Percentiles rank a stretch among this genome's conserved stretches.
These are phyloP conservation scores for Odobenus rosmarus DNA, from an alignment of 2,113 vertebrate genomes.

Conservation along the genomic window DNA sequence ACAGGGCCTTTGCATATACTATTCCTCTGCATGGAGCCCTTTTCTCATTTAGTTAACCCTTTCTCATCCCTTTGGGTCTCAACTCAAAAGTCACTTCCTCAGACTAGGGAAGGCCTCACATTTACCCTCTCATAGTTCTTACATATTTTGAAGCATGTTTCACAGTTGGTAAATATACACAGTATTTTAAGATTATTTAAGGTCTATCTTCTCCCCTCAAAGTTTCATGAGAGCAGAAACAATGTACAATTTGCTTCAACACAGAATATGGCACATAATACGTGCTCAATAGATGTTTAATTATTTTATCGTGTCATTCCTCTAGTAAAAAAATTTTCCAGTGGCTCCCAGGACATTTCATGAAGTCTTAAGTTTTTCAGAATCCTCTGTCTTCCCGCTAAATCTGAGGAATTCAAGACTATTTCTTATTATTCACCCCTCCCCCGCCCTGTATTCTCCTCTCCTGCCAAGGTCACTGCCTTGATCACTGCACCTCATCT, in stretches of 20 bases:
- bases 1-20: not conserved
- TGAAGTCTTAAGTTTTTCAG: not conserved
- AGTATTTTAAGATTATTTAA: not conserved
- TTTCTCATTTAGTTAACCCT: not conserved
- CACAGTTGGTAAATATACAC: not conserved
- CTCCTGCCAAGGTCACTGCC: not conserved
- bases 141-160: not conserved
- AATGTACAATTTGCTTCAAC: not conserved
- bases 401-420: not conserved
- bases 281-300: not conserved
- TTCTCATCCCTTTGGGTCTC: not conserved
- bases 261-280: not conserved
- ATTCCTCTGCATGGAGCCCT: not conserved
- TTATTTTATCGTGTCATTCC: not conserved
- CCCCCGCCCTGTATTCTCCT: not conserved
- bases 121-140: not conserved
- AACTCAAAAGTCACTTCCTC: constrained; percentile 14
- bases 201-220: not conserved
- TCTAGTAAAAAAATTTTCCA: not conserved
- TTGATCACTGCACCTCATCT: not conserved
- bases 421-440: not conserved
- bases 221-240: not conserved
- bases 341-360: not conserved
- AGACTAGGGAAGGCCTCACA: not conserved
- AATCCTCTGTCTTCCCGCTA: not conserved